phyloP scores from a whole-genome alignment of 2,113 vertebrate genomes.

The Oceanodroma tethys region DNA sequence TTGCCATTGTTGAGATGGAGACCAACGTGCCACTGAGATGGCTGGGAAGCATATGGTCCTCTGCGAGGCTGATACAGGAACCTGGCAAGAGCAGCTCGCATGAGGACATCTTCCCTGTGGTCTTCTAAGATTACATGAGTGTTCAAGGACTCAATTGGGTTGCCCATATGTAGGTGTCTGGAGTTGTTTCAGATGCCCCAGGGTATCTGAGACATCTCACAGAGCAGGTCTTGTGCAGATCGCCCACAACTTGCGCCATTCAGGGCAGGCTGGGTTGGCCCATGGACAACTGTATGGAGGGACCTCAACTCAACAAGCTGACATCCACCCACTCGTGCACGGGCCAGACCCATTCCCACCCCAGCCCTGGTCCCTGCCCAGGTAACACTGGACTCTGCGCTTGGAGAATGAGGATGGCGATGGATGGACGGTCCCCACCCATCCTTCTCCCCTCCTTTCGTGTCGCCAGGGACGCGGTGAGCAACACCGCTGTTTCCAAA shows the following conservation, averaged over 20 bases:
- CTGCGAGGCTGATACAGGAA: background rate
- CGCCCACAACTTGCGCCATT: background rate
- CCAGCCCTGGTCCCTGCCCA: background rate
- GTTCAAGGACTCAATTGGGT: background rate
- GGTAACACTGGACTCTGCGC: no score
- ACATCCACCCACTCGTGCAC: rapidly evolving
- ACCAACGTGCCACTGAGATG: rapidly evolving
- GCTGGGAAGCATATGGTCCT: rapidly evolving
- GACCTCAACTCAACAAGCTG: background rate
- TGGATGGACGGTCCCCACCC: background rate
- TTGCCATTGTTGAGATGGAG: background rate
- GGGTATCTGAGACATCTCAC: background rate
- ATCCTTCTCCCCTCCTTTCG: background rate
- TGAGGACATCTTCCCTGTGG: background rate
- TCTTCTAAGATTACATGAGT: background rate
- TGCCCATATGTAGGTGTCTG: background rate
- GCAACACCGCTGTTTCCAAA: background rate
- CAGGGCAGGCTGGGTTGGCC: no score
- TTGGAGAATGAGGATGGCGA: background rate
- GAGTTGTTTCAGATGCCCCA: background rate
- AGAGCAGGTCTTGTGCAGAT: background rate
- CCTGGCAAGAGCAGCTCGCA: background rate
- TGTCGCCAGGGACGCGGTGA: background rate
- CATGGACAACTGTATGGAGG: no score
- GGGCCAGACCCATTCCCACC: background rate